phyloP scores from a whole-genome alignment of 2,113 vertebrate species.

The Nibea albiflora region DNA sequence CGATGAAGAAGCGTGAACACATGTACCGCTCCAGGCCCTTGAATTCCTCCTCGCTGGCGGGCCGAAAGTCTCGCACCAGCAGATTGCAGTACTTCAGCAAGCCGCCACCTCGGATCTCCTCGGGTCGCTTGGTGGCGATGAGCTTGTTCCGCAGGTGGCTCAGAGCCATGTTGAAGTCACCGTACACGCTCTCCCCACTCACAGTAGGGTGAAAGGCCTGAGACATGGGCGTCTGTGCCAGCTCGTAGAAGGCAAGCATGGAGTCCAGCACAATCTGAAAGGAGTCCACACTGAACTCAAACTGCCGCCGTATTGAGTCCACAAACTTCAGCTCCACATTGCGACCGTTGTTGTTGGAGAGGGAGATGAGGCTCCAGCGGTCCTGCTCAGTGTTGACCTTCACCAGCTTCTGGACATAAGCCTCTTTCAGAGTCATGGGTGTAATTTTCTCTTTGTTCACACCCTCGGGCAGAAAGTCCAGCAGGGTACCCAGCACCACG shows the following conservation, averaged over 20 bases:
- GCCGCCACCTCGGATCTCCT: constrained; percentile 96
- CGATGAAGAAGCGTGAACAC: constrained; percentile 99
- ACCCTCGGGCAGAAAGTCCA: constrained; percentile 95
- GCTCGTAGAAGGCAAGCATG: constrained; percentile 90
- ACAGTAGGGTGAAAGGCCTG: constrained; percentile 90
- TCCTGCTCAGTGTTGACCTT: constrained; percentile 95
- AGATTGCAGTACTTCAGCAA: constrained; percentile 98
- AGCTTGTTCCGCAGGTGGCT: constrained; percentile 92
- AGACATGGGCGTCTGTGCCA: constrained; percentile 86
- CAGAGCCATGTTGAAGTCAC: constrained; percentile 91
- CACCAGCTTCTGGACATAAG: constrained; percentile 97
- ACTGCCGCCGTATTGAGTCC: constrained; percentile 94
- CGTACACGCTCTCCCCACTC: constrained; percentile 93
- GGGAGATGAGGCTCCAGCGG: constrained; percentile 97
- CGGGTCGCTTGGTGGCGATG: constrained; percentile 96
- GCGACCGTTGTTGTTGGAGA: constrained; percentile 96
- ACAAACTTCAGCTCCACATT: constrained; percentile 99
- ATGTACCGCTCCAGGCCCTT: constrained; percentile 96
- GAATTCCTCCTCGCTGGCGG: constrained; percentile 91
- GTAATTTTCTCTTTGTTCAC: constrained; percentile 96
- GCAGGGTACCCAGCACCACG: constrained; percentile 91
- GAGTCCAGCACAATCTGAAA: constrained; percentile 99
- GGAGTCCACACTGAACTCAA: constrained; percentile 98
- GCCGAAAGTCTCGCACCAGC: constrained; percentile 92
- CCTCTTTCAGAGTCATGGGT: constrained; percentile 93